These are phyloP conservation scores for Psephotus haematonotus DNA, from an alignment of 2,113 vertebrate species.

Conservation along the genomic window DNA sequence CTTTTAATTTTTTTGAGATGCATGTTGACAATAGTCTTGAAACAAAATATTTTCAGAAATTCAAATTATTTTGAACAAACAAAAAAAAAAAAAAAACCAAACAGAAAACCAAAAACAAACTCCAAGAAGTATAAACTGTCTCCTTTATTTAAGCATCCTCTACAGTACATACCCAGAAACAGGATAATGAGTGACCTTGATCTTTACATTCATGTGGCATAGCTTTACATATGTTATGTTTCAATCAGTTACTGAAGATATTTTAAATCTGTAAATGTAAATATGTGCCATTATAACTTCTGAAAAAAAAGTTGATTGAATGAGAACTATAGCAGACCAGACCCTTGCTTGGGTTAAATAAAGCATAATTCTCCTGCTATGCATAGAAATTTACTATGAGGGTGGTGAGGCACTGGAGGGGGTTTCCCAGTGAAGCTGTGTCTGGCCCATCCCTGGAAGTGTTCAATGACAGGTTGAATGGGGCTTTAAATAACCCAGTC, in stretches of 20 bases:
- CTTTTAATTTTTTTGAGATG: background rate
- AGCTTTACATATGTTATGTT: background rate
- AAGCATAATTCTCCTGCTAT: background rate
- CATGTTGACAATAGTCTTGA: background rate
- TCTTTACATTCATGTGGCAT: background rate
- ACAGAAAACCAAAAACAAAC: background rate
- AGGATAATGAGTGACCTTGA: background rate
- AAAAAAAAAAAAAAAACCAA: too few relatives aligned
- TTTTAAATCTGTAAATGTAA: background rate
- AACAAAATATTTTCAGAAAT: background rate
- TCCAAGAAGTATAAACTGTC: background rate
- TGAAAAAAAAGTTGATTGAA: background rate
- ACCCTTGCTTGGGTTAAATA: background rate
- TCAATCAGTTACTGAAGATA: background rate
- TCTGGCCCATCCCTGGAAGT: background rate
- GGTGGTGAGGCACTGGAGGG: background rate
- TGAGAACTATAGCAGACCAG: background rate
- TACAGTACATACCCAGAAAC: background rate
- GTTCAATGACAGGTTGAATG: background rate
- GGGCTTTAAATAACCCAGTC: background rate
- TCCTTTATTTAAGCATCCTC: background rate
- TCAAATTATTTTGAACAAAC: background rate
- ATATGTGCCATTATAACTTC: background rate
- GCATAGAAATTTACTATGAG: background rate
- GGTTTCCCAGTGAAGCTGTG: background rate